A percentile compares a stretch with the other conserved stretches of the same genome.
phyloP scores from a whole-genome alignment of 2,113 vertebrate genomes.

The Sylvietta virens region DNA sequence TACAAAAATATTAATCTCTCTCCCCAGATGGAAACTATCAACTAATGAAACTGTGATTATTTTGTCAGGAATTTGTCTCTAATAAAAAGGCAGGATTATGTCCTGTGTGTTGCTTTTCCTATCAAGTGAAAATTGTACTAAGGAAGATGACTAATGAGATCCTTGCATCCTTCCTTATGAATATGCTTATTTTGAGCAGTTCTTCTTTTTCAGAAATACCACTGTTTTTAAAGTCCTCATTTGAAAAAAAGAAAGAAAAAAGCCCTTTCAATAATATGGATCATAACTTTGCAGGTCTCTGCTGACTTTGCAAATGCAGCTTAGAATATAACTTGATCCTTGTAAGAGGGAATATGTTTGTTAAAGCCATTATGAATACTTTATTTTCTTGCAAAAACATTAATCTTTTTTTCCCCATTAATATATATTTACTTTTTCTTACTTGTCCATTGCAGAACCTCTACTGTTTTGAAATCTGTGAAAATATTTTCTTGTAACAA shows the following conservation, averaged over 20 bases:
- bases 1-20: neutral
- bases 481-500: neutral
- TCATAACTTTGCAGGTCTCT: neutral
- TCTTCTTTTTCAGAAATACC: neutral
- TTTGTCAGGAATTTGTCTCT: neutral
- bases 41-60: neutral
- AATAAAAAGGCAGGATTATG: neutral
- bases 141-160: neutral
- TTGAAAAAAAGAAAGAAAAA: neutral
- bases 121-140: neutral
- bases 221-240: neutral
- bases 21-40: neutral
- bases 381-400: neutral
- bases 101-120: neutral
- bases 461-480: neutral
- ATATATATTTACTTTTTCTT: neutral
- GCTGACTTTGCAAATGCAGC: neutral
- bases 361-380: neutral
- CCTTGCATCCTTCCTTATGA: neutral
- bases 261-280: neutral
- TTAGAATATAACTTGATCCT: neutral
- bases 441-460: neutral
- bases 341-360: neutral
- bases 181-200: neutral
- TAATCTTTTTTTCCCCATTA: neutral